phyloP scores from a whole-genome alignment of 1,140 invertebrate genomes.

The Heliconius hewitsoni region DNA sequence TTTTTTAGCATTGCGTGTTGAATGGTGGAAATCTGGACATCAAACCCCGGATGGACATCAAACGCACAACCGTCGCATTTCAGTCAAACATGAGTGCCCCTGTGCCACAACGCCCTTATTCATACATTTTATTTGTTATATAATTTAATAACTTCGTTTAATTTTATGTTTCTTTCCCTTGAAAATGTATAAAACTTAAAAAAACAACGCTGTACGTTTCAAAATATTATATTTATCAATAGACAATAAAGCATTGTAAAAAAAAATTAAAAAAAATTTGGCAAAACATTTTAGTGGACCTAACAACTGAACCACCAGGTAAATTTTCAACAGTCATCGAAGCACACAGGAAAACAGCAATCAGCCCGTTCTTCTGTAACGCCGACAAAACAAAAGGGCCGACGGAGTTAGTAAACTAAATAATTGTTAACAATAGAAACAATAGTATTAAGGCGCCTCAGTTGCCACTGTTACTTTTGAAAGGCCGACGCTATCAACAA shows the following conservation, averaged over 20 bases:
- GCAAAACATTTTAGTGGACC: not conserved
- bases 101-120: too few species aligned
- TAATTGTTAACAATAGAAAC: constrained; percentile 54
- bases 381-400: constrained; percentile 51
- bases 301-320: not conserved
- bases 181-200: too few species aligned
- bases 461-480: constrained; percentile 59
- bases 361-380: constrained; percentile 27
- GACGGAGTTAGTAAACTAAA: constrained; percentile 45
- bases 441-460: constrained; percentile 58
- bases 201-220: not conserved
- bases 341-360: constrained; percentile 35
- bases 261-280: not conserved
- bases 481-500: constrained; percentile 41
- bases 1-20: too few species aligned
- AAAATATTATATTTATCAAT: too few species aligned
- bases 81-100: too few species aligned
- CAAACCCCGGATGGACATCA: too few species aligned
- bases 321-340: constrained; percentile 5
- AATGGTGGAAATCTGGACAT: too few species aligned
- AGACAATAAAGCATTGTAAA: too few species aligned
- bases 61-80: too few species aligned
- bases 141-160: too few species aligned
- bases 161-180: too few species aligned
- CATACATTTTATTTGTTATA: too few species aligned